These are phyloP conservation scores for Falco berigora DNA, from an alignment of 2,797 vertebrate species.

Conservation along the genomic window DNA sequence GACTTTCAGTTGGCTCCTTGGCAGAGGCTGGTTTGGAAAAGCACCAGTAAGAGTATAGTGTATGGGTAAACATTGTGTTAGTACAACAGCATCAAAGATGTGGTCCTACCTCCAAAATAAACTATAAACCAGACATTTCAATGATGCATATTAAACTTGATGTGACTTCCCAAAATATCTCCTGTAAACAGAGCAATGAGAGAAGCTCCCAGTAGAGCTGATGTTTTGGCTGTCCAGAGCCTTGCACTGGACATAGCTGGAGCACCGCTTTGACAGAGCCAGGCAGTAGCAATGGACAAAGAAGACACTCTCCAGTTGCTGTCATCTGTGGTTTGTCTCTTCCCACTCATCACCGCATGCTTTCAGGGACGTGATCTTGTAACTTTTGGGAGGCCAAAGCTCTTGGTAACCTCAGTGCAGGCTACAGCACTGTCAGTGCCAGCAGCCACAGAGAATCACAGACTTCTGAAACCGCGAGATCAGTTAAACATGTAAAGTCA, in stretches of 20 bases:
- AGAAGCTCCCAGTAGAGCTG: background rate
- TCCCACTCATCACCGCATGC: background rate
- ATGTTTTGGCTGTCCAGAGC: background rate
- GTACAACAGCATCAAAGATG: background rate
- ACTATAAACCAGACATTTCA: too few species aligned
- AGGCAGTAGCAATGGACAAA: background rate
- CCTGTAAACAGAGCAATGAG: background rate
- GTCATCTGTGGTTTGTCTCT: background rate
- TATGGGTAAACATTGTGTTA: background rate
- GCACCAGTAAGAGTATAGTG: background rate
- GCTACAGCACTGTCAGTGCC: background rate
- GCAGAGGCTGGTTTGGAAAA: background rate
- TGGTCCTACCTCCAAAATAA: background rate
- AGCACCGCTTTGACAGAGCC: background rate
- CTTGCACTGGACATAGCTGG: background rate
- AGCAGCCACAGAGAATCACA: background rate
- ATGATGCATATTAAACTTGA: too few species aligned
- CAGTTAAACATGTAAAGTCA: background rate
- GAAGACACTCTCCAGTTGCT: background rate
- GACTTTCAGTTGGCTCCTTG: background rate
- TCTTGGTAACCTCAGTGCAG: background rate
- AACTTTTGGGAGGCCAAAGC: background rate
- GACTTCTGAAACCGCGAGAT: background rate
- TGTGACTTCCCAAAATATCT: background rate
- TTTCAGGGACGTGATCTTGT: background rate